Evolutionary conservation across 2,113 vertebrate species (phyloP), one percentile per base, ranked within the genome.

Genomic region (Gadus macrocephalus): DNA sequence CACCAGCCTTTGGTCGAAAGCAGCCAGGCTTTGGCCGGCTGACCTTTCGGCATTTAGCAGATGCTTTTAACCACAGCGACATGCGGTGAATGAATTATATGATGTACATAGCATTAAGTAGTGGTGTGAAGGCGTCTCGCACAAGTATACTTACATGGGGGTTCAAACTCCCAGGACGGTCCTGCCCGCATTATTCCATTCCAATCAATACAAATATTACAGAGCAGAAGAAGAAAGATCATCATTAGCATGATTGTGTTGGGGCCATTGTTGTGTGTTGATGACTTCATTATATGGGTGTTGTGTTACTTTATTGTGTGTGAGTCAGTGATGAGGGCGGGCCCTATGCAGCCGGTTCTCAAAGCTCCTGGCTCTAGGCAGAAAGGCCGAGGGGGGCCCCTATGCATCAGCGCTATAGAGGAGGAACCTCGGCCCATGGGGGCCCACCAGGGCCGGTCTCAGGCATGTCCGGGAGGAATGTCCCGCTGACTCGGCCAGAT

Each of bases 381-480:
- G 72, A 76, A 82, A 71, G 82, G 64, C 65, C 70, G 72, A 56
- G 12, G 27, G 71, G 78, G 79, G 77, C 53, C 16, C 14, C 31
- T 76, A 83, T 80, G 75, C 64, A 59, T 77, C 31, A 35, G 0
- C 71, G 53, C 74, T 77, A 78, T 78, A 84, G 73, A 74, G 78
- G 77, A 81, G 74, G 70, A 68, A 72, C 77, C 64, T 38, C 31
- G 17, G 85, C 67, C 67, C 73, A 85, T 83, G 77, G 80, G 74
- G 83, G 42, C 85, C 80, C 81, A 66, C 11, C 11, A 65, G 73
- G 70, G 60, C 64, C 69, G 68, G 76, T 75, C 71, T 62, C 64
- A 71, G 72, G 83, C 81, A 77, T 82, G 85, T 84, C 80, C 73
- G 80, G 56, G 56, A 81, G 83, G 82, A 87, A 83, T 78, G 80